Base-by-base conservation (phyloP, 2,113 vertebrate genomes). In the Cyanoderma ruficeps region DNA sequence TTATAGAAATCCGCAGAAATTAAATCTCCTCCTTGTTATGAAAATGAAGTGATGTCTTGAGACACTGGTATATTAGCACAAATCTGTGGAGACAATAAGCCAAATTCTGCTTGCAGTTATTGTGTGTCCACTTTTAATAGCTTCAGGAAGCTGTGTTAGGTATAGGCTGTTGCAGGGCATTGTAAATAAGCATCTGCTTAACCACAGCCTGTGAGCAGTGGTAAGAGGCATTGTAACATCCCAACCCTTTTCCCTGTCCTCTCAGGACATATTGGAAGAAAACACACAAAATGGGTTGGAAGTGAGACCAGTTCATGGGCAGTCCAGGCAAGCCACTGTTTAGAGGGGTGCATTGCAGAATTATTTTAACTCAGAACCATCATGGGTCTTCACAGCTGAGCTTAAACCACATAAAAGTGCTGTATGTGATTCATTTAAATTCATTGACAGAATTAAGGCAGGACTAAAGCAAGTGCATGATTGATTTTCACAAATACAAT, bases 11-110 rank as follows among this genome's bases (percentile, higher is more conserved):
- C 79, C 2, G 2, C 79, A 96, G 95, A 97, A 97, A 96, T 96
- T 95, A 95, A 92, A 97, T 97, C 94, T 97, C 91, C 65, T 96
- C 65, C 95, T 97, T 96, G 92, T 96, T 97, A 96, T 96, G 92
- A 94, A 96, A 97, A 96, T 96, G 94, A 97, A 96, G 90, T 17
- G 68, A 92, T 83, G 84, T 88, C 96, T 96, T 77, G 95, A 96
- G 97, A 96, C 63, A 2, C 82, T 68, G 52, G 61, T 88, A 83
- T 94, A 96, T 95, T 96, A 96, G 79, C 60, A 39, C 69, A 87
- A 83, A 52, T 92, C 93, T 95, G 52, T 52, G 52, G 95, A 95
- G 95, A 97, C 87, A 77, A 52, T 70, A 85, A 95, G 89, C 79
- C 78, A 28, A n/a, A 42, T 83, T 95, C 90, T 95, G 35, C 78